A percentile compares a stretch with the other conserved stretches of the same genome.
Conservation (phyloP, 1,140 invertebrate species). For the Drosophila parvula region DNA sequence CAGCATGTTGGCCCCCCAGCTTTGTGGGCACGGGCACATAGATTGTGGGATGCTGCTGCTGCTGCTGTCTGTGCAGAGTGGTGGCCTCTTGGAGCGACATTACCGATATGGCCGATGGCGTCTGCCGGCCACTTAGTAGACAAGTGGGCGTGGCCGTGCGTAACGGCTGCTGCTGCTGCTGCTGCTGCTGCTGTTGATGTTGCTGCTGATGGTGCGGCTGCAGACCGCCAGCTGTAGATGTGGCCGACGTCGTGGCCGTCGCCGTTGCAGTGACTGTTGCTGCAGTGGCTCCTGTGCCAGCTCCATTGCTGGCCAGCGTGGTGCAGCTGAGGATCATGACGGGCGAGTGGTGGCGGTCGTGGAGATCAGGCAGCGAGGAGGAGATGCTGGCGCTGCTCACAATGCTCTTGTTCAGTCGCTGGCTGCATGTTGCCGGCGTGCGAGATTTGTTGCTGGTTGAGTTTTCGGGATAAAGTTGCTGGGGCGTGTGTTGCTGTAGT, state of each 20-base stretch:
- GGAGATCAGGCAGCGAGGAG: slow-evolving; percentile 80
- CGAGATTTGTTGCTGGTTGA: slow-evolving; percentile 21
- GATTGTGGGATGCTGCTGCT: slow-evolving; percentile 54
- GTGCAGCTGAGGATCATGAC: slow-evolving; percentile 84
- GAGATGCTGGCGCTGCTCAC: slow-evolving; percentile 70
- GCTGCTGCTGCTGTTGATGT: slow-evolving; percentile 19
- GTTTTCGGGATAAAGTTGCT: slow-evolving; percentile 22
- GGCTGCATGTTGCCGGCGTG: slow-evolving; percentile 63
- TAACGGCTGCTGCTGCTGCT: slow-evolving; percentile 55
- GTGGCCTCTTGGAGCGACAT: slow-evolving; percentile 74
- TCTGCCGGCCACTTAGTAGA: slow-evolving; percentile 73
- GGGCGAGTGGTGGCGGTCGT: slow-evolving; percentile 76
- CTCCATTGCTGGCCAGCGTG: slow-evolving; percentile 72
- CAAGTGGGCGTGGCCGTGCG: slow-evolving; percentile 73
- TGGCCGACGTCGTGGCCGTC: slow-evolving; percentile 18
- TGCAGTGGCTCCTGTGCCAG: slow-evolving; percentile 56
- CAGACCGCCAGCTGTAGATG: slow-evolving; percentile 32
- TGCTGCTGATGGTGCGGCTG: slow-evolving; percentile 12
- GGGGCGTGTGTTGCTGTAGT: slow-evolving; percentile 23
- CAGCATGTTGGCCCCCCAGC: slow-evolving; percentile 43
- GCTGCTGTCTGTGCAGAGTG: slow-evolving; percentile 53
- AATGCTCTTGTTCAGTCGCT: slow-evolving; percentile 69
- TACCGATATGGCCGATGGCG: slow-evolving; percentile 74
- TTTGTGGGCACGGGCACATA: slow-evolving; percentile 68
- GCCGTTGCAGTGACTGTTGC: slow-evolving; percentile 33